Evolutionary conservation across 2,888 invertebrate species (phyloP), one percentile per base, ranked within the genome.

Genomic region (Catocala fraxini): DNA sequence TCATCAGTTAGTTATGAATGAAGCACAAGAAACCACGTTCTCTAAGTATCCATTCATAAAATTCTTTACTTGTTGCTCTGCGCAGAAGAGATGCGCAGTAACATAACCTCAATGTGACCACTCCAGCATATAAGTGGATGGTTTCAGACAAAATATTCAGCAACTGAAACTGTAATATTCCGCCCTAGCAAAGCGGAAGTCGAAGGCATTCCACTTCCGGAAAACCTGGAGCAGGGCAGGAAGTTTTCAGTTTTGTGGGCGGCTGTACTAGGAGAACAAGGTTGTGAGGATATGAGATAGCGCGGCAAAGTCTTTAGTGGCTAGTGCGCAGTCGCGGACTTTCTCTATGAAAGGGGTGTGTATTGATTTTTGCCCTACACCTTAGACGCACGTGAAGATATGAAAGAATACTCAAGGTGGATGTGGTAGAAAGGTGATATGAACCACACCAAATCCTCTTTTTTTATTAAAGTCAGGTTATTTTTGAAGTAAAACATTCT

Each of bases 211-310:
- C 59, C 75, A 83, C 79, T 82, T 88, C 90, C 88, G 88, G 85
- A 82, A 86, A 93, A 85, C 83, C 85, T 86, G 89, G 69, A 84
- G 86, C 88, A 93, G 91, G 93, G 92, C 91, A 90, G 86, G 91
- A 87, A 93, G 92, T 89, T 90, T 90, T 91, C 91, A 90, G 91
- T 80, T 71, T 91, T 93, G 93, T 93, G 93, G 93, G 93, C 93
- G 92, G 90, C 83, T 59, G 73, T 88, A 93, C 92, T 70, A 93
- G 91, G 92, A 56, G 52, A 11, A 1, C 87, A 92, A 56, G 71
- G 64, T 43, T 4, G 6, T n/a, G 10, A 84, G 79, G 79, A 84
- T 83, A 39, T 75, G 6, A 59, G 12, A 42, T 7, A 13, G 33
- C 45, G 43, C 41, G 48, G 34, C 56, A 25, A 11, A 6, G 10